Percentiles rank a stretch among this genome's conserved stretches.
phyloP scores from a whole-genome alignment of 2,113 vertebrate genomes.

The Rhineura floridana region DNA sequence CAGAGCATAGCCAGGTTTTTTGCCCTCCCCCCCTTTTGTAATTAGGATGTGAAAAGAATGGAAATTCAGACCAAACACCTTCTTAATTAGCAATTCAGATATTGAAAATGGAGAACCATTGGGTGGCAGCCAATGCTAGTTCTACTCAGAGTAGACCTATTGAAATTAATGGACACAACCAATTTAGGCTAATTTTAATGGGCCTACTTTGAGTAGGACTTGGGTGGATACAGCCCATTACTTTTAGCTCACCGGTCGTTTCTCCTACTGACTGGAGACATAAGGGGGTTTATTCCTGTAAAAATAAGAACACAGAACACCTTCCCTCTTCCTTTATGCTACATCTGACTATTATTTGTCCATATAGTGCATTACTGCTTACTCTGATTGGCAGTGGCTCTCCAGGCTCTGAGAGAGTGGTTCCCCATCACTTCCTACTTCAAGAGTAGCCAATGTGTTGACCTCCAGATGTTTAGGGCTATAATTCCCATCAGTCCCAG shows the following conservation, averaged over 20 bases:
- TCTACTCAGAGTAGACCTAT: too few species aligned
- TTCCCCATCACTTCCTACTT: not conserved
- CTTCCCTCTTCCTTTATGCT: too few species aligned
- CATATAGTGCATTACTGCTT: not conserved
- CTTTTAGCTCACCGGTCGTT: slow-evolving; percentile 19
- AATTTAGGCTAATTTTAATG: too few species aligned
- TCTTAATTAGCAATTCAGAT: slow-evolving; percentile 62
- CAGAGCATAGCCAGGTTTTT: slow-evolving; percentile 43
- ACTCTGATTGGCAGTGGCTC: not conserved
- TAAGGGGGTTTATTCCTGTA: not conserved
- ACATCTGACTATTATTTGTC: not conserved
- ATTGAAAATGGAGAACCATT: slow-evolving; percentile 45
- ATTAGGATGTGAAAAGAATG: slow-evolving; percentile 71
- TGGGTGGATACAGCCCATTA: too few species aligned
- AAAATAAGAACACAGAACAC: not conserved
- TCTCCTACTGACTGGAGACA: not conserved
- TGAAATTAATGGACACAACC: too few species aligned
- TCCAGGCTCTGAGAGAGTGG: not conserved
- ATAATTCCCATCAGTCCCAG: too few species aligned
- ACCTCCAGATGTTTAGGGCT: too few species aligned
- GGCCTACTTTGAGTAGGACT: too few species aligned
- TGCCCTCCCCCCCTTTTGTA: slow-evolving; percentile 56
- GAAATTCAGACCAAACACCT: slow-evolving; percentile 68
- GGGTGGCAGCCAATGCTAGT: too few species aligned
- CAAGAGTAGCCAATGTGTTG: too few species aligned